phyloP scores from a whole-genome alignment of 1,140 invertebrate genomes.

The Zeugodacus cucurbitae region DNA sequence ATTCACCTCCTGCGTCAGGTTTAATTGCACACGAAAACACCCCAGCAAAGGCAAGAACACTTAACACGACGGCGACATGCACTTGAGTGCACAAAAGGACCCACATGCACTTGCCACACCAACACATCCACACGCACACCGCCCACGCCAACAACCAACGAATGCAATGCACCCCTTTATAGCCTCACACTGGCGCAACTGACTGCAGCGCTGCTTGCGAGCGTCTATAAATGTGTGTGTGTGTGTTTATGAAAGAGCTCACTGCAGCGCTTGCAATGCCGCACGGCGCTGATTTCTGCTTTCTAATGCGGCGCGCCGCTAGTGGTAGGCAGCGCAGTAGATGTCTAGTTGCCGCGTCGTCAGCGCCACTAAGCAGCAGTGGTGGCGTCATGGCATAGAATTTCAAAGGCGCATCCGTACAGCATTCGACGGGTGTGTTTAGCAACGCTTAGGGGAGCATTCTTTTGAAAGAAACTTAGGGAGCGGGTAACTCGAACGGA shows the following conservation, averaged over 20 bases:
- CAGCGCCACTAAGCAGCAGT: background rate
- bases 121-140: background rate
- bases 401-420: background rate
- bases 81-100: slow-evolving; percentile 61
- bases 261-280: background rate
- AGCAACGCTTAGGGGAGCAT: background rate
- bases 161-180: background rate
- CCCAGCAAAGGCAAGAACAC: slow-evolving; percentile 59
- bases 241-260: background rate
- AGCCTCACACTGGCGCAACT: background rate
- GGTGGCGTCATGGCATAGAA: background rate
- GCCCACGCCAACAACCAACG: background rate
- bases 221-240: background rate
- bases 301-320: slow-evolving; percentile 12
- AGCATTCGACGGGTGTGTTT: background rate
- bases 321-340: background rate
- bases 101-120: slow-evolving; percentile 36
- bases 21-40: slow-evolving; percentile 57
- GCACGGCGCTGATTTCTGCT: background rate
- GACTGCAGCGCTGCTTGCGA: background rate
- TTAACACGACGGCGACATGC: slow-evolving; percentile 65
- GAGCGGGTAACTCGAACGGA: background rate
- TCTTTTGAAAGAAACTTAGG: background rate
- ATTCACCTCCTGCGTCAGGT: slow-evolving; percentile 53
- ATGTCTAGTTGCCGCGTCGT: background rate